Percentiles rank a stretch among this genome's conserved stretches.
phyloP scores from a whole-genome alignment of 2,797 vertebrate genomes.

The Dicrostonyx torquatus region DNA sequence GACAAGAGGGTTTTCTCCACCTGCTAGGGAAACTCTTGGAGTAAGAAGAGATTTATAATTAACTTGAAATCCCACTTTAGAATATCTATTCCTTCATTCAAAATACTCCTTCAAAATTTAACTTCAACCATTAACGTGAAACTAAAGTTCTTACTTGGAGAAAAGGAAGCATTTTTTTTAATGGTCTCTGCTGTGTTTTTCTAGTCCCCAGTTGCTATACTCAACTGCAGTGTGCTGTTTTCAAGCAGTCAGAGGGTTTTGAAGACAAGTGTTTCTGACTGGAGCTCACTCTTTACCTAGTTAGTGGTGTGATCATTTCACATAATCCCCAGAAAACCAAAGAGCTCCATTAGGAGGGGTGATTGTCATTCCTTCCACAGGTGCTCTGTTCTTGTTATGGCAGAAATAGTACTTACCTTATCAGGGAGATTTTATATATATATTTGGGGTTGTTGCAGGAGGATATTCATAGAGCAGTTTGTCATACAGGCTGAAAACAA shows the following conservation, averaged over 20 bases:
- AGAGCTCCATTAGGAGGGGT: background rate
- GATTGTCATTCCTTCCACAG: background rate
- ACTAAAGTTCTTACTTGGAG: background rate
- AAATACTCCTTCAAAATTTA: background rate
- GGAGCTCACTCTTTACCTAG: background rate
- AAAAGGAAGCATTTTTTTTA: background rate
- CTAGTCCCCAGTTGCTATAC: conserved; percentile 3
- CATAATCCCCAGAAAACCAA: background rate
- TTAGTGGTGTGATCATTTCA: conserved; percentile 43
- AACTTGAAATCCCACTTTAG: background rate
- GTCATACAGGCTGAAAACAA: background rate
- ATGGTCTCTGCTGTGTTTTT: background rate
- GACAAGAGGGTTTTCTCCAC: background rate
- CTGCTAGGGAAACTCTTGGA: background rate
- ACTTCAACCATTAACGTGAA: conserved; percentile 6
- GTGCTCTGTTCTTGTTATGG: background rate
- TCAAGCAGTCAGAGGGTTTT: conserved; percentile 45
- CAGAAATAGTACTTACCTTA: conserved; percentile 2
- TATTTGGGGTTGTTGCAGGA: conserved; percentile 10
- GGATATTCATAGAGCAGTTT: background rate
- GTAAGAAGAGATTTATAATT: conserved; percentile 24
- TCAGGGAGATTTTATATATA: background rate
- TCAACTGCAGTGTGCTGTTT: conserved; percentile 56
- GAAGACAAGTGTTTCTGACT: background rate
- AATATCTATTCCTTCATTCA: conserved; percentile 27